phyloP scores from a whole-genome alignment of 2,888 invertebrate species.

The Apotomis capreana region DNA sequence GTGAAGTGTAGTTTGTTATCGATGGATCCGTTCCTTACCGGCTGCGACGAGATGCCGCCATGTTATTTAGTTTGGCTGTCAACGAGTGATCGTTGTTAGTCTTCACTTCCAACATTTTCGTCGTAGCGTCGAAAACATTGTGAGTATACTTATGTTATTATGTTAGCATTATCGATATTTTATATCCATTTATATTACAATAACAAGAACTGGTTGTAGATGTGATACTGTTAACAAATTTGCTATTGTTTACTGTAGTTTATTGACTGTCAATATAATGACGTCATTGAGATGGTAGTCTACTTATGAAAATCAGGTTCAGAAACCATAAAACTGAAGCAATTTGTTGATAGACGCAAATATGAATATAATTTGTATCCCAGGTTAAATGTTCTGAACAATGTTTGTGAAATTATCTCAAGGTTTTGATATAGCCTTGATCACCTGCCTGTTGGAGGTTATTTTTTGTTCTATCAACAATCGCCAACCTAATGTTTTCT shows the following conservation, averaged over 20 bases:
- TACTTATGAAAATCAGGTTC: conserved; percentile 16
- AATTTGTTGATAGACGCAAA: background rate
- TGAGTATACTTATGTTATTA: conserved; percentile 55
- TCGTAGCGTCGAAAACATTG: conserved; percentile 52
- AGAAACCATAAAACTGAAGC: background rate
- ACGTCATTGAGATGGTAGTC: conserved; percentile 66
- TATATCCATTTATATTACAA: background rate
- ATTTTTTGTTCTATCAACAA: conserved; percentile 61
- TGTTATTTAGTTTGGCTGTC: conserved; percentile 82
- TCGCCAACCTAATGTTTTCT: conserved; percentile 46
- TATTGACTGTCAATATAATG: conserved; percentile 81
- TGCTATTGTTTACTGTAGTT: conserved; percentile 74
- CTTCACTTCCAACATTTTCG: conserved; percentile 58
- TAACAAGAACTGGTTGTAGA: background rate
- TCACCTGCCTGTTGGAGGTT: conserved; percentile 59
- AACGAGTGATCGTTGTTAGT: conserved; percentile 71
- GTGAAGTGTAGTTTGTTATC: conserved; percentile 62
- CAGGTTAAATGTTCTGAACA: conserved; percentile 17
- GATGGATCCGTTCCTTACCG: conserved; percentile 69
- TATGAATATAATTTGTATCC: conserved; percentile 1
- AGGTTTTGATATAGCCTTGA: conserved; percentile 62
- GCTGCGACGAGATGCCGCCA: conserved; percentile 82
- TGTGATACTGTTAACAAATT: conserved; percentile 27
- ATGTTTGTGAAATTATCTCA: conserved; percentile 48
- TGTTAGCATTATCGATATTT: conserved; percentile 21